Evolutionary conservation across 2,797 vertebrate genomes (phyloP).

Genomic region (Catostomus latipinnis): DNA sequence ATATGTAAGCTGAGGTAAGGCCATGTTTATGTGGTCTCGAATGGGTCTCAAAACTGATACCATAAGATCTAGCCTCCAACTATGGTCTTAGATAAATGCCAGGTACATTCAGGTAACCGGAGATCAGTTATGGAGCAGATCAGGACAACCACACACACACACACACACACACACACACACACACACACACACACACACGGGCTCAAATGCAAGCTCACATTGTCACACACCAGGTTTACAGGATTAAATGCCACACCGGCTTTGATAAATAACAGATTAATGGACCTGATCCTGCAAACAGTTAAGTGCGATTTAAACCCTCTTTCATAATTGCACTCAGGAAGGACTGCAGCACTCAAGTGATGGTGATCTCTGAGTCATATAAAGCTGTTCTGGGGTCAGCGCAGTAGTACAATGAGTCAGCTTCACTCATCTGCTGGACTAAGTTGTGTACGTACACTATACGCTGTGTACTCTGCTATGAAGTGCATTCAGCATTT

Average conservation of each 20-base stretch:
- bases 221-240: slow-evolving; percentile 13
- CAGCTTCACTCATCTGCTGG: neutral
- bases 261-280: slow-evolving; percentile 24
- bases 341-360: neutral
- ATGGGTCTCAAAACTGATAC: neutral
- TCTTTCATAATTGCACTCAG: slow-evolving; percentile 1
- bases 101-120: neutral
- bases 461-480: too few species aligned
- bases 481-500: too few species aligned
- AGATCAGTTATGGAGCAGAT: neutral
- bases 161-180: too few species aligned
- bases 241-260: slow-evolving; percentile 7
- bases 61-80: neutral
- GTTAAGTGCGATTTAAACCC: neutral
- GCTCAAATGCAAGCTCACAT: neutral
- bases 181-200: neutral
- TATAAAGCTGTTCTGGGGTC: slow-evolving; percentile 1
- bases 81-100: neutral
- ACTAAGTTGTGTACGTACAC: neutral
- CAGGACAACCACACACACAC: neutral
- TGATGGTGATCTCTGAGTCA: neutral
- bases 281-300: neutral
- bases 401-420: neutral
- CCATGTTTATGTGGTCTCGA: too few species aligned
- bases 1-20: too few species aligned